Evolutionary conservation across 2,113 vertebrate species (phyloP), one percentile per base, ranked within the genome.

Genomic region (Eptesicus fuscus): DNA sequence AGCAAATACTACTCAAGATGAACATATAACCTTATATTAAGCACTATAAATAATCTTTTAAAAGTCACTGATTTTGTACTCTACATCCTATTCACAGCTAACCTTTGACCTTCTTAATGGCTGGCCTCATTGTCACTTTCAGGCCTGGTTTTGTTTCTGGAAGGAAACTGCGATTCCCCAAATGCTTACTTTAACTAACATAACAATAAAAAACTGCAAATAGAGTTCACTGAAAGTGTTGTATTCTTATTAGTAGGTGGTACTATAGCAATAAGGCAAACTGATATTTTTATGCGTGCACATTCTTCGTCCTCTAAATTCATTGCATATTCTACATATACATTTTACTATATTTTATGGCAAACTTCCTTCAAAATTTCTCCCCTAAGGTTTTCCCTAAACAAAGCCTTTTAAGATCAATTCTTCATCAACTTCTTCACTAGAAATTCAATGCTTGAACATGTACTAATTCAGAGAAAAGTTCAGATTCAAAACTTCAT

Each of bases 101-200:
- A 35, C 20, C 59, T 83, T 53, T 63, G 35, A 77, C 37, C 40
- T 95, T 96, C 40, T 77, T 51, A 53, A 44, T 28, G 25, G n/a
- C 22, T 65, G 25, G 56, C 22, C 51, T 88, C 65, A 59, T 18
- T 25, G 53, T 73, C 77, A 82, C 47, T 85, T 95, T 67, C 17
- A 59, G 76, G 37, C 32, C 69, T 28, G 30, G 17, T 59, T 83
- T 79, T 83, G 8, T 35, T 94, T 73, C n/a, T 37, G 32, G 51
- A 94, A 93, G 71, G 49, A 95, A 95, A 85, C 5, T n/a, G 32
- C 3, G 30, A 77, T 71, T 91, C 35, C 80, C 59, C 47, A 32
- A 23, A 65, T 49, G n/a, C 12, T 97, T n/a, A 56, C 18, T 42
- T 80, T 61, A 90, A 88, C 17, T 53, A 91, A 53, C 5, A n/a